Evolutionary conservation across 2,113 vertebrate species (phyloP).

Genomic region (Dicerorhinus sumatrensis): DNA sequence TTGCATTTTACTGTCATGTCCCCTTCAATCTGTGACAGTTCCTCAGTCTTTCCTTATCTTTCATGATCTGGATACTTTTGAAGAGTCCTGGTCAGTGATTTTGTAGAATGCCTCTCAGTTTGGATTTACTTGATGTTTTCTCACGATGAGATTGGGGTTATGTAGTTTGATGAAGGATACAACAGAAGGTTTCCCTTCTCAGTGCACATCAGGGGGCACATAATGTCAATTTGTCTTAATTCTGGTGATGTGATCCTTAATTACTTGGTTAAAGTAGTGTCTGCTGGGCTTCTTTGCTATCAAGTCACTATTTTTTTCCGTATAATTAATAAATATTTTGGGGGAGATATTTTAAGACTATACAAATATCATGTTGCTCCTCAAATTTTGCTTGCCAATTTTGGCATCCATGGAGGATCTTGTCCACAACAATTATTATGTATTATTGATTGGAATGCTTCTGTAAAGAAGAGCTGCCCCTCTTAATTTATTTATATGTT

Average conservation of each 20-base stretch:
- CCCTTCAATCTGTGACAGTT: not conserved
- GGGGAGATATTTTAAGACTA: not conserved
- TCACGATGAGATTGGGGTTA: not conserved
- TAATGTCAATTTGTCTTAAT: not conserved
- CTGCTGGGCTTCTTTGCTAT: not conserved
- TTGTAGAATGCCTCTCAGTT: not conserved
- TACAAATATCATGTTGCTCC: not conserved
- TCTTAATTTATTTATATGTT: not conserved
- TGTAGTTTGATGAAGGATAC: not conserved
- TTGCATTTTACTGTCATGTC: not conserved
- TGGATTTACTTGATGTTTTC: not conserved
- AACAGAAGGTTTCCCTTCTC: not conserved
- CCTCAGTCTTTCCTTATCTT: not conserved
- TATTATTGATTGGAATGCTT: not conserved
- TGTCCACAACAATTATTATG: not conserved
- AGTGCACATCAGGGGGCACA: not conserved
- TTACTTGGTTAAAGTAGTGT: not conserved
- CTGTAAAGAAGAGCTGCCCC: not conserved
- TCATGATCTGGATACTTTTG: not conserved
- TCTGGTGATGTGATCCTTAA: not conserved
- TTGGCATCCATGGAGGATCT: not conserved
- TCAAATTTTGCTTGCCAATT: not conserved
- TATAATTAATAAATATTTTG: not conserved
- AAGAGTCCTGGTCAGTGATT: not conserved
- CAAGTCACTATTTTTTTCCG: not conserved